phyloP scores from a whole-genome alignment of 1,140 invertebrate genomes.

The Heterodera schachtii region DNA sequence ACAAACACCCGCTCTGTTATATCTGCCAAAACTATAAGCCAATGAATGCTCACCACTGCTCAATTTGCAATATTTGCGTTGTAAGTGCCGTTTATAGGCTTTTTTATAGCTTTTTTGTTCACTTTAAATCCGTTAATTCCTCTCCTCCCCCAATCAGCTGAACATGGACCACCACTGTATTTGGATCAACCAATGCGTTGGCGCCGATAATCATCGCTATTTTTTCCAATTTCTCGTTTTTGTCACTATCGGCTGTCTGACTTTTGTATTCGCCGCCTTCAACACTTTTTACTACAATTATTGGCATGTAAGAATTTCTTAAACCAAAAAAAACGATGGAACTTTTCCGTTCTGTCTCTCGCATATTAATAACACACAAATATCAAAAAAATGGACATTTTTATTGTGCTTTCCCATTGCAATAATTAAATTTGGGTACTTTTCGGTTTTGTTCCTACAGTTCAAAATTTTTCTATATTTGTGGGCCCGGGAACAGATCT shows the following conservation, averaged over 20 bases:
- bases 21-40: conserved; percentile 82
- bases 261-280: conserved; percentile 45
- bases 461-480: no score
- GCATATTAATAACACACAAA: no score
- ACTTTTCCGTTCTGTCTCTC: no score
- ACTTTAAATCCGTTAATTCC: neutral
- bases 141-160: conserved; percentile 16
- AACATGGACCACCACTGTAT: conserved; percentile 66
- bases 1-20: conserved; percentile 73
- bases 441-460: no score
- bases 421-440: no score
- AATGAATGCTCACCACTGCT: conserved; percentile 83
- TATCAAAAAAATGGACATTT: neutral
- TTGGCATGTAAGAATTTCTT: conserved; percentile 40
- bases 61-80: conserved; percentile 89
- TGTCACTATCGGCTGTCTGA: conserved; percentile 52
- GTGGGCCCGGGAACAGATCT: no score
- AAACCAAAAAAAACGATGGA: no score
- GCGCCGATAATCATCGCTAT: conserved; percentile 61
- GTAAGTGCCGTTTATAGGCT: conserved; percentile 70
- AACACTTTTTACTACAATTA: conserved; percentile 53
- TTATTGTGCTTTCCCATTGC: conserved; percentile 14
- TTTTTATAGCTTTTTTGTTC: no score
- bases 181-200: conserved; percentile 65
- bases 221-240: conserved; percentile 61